These are phyloP conservation scores for Tamandua tetradactyla DNA, from an alignment of 2,797 vertebrate genomes.

Conservation along the genomic window DNA sequence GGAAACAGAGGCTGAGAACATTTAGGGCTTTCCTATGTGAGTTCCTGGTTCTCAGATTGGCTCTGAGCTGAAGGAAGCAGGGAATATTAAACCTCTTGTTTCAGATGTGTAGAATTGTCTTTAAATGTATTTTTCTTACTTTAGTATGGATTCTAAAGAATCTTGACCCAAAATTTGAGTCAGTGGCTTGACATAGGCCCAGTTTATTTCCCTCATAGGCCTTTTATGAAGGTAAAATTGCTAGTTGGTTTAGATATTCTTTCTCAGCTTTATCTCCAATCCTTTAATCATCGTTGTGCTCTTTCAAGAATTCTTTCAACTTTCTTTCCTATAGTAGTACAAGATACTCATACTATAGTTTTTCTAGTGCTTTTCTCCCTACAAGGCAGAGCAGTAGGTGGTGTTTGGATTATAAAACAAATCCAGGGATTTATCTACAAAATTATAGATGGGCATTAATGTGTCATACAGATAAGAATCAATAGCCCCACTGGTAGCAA, in stretches of 20 bases:
- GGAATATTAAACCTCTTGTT: neutral
- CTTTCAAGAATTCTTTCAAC: neutral
- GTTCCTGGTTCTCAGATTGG: neutral
- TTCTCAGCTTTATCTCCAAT: neutral
- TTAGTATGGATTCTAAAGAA: neutral
- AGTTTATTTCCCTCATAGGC: no score
- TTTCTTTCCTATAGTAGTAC: neutral
- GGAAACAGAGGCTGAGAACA: neutral
- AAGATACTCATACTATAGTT: no score
- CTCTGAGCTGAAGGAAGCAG: neutral
- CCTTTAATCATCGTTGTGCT: neutral
- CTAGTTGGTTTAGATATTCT: neutral
- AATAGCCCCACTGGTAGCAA: neutral
- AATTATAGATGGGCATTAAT: neutral
- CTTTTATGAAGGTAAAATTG: neutral
- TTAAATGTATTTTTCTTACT: neutral
- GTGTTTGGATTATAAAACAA: conserved; percentile 47
- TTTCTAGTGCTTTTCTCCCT: neutral
- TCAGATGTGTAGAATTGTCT: neutral
- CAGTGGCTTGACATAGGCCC: neutral
- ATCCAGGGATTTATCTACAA: conserved; percentile 15
- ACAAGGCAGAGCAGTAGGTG: neutral
- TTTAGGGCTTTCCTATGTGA: accelerated
- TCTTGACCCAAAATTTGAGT: neutral
- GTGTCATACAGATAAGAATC: neutral